Evolutionary conservation across 2,113 vertebrate genomes (phyloP).

Genomic region (Strigops habroptila): DNA sequence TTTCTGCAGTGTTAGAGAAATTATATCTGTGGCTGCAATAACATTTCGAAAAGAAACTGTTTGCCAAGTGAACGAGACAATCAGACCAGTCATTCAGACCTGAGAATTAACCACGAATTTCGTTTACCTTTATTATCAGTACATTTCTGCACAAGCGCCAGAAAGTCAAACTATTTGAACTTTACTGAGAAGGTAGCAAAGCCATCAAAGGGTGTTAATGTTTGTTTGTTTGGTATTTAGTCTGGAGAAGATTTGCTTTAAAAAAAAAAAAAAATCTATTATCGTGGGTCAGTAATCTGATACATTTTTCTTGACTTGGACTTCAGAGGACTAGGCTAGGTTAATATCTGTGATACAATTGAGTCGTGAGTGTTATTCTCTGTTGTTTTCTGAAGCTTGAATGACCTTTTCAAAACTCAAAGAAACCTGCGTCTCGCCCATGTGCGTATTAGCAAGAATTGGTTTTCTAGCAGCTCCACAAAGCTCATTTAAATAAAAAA

Average conservation of each 20-base stretch:
- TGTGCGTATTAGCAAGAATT: slow-evolving; percentile 51
- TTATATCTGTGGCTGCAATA: slow-evolving; percentile 42
- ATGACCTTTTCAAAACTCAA: not conserved
- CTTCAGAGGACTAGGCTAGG: not conserved
- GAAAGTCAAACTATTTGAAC: slow-evolving; percentile 48
- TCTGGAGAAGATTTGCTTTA: slow-evolving; percentile 15
- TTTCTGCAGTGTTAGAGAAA: slow-evolving; percentile 63
- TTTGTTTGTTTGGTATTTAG: slow-evolving; percentile 59
- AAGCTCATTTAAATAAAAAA: slow-evolving; percentile 67
- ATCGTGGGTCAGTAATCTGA: not conserved
- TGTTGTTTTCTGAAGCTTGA: not conserved
- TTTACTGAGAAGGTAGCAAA: not conserved
- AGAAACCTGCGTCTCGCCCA: not conserved
- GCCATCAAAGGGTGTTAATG: slow-evolving; percentile 22
- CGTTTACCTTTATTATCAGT: slow-evolving; percentile 54
- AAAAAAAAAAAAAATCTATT: not conserved
- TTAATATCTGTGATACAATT: not conserved
- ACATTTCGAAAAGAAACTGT: slow-evolving; percentile 54
- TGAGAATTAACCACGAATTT: slow-evolving; percentile 50
- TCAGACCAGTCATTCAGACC: slow-evolving; percentile 19
- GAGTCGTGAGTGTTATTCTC: not conserved
- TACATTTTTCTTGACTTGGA: not conserved
- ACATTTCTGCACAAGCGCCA: slow-evolving; percentile 44
- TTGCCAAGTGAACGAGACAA: slow-evolving; percentile 62
- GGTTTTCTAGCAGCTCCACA: slow-evolving; percentile 73